Conservation (phyloP, 2,113 vertebrate genomes). For the Strix aluco region DNA sequence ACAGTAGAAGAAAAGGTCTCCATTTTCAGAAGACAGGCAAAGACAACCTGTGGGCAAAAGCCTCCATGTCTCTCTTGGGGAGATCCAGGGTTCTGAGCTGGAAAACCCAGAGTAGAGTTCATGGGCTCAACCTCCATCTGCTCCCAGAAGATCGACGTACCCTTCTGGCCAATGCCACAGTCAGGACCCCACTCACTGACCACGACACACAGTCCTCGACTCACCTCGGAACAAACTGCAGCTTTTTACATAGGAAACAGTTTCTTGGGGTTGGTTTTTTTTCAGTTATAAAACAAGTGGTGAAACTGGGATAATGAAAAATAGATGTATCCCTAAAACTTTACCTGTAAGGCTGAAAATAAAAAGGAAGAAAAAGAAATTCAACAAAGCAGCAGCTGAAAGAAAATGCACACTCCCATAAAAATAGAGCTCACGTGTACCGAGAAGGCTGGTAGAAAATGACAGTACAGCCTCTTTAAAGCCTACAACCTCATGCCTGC, state of each 20-base stretch:
- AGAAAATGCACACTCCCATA: background rate
- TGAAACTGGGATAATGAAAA: slow-evolving; percentile 35
- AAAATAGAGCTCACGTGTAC: slow-evolving; percentile 64
- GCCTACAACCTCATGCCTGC: slow-evolving; percentile 51
- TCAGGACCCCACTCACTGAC: background rate
- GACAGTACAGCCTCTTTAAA: slow-evolving; percentile 44
- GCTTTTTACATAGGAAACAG: background rate
- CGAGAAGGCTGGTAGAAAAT: slow-evolving; percentile 21
- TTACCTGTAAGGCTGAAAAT: slow-evolving; percentile 33
- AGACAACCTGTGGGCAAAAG: background rate
- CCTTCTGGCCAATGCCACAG: background rate
- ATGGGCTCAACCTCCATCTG: background rate
- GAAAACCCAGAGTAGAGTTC: background rate
- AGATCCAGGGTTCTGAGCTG: background rate
- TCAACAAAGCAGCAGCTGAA: slow-evolving; percentile 47
- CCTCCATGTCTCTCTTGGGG: background rate
- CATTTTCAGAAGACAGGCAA: background rate
- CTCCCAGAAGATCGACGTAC: accelerated
- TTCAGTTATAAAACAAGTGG: background rate
- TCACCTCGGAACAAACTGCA: background rate
- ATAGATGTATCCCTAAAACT: slow-evolving; percentile 25
- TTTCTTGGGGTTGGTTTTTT: background rate
- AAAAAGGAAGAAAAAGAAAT: slow-evolving; percentile 3
- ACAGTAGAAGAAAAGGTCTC: background rate
- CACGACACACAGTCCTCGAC: background rate